phyloP scores from a whole-genome alignment of 2,797 vertebrate genomes.

The Tapirus indicus region DNA sequence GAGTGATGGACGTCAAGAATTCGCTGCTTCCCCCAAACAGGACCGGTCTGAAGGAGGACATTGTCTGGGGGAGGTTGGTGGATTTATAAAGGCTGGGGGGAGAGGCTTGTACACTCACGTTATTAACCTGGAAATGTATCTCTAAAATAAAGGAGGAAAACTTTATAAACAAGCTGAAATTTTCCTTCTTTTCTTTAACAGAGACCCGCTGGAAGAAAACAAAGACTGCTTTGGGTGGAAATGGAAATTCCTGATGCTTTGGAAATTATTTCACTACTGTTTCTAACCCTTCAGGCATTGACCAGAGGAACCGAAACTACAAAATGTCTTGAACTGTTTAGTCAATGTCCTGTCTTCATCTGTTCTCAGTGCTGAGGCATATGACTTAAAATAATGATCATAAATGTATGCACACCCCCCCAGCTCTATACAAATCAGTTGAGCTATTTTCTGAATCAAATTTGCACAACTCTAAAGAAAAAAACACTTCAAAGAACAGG shows the following conservation, averaged over 20 bases:
- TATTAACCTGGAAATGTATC: neutral
- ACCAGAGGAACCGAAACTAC: constrained; percentile 21
- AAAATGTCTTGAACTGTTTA: constrained; percentile 64
- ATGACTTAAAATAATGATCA: neutral
- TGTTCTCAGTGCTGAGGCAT: constrained; percentile 62
- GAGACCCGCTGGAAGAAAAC: neutral
- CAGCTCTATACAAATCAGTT: neutral
- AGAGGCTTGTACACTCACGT: neutral
- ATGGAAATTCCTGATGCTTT: constrained; percentile 24
- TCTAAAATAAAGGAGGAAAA: neutral
- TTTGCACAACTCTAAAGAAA: neutral
- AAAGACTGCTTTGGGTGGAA: neutral
- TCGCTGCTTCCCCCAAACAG: neutral
- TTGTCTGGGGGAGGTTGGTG: rapidly evolving
- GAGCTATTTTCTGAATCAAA: constrained; percentile 54
- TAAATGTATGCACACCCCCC: neutral
- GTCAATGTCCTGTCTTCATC: constrained; percentile 48
- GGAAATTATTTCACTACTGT: constrained; percentile 33
- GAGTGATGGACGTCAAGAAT: neutral
- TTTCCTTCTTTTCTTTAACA: neutral
- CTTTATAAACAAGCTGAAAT: neutral
- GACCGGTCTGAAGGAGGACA: neutral
- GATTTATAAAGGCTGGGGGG: neutral
- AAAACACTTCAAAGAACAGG: neutral
- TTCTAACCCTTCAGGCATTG: neutral